Evolutionary conservation across 2,797 vertebrate species (phyloP).

Genomic region (Rousettus madagascariensis): DNA sequence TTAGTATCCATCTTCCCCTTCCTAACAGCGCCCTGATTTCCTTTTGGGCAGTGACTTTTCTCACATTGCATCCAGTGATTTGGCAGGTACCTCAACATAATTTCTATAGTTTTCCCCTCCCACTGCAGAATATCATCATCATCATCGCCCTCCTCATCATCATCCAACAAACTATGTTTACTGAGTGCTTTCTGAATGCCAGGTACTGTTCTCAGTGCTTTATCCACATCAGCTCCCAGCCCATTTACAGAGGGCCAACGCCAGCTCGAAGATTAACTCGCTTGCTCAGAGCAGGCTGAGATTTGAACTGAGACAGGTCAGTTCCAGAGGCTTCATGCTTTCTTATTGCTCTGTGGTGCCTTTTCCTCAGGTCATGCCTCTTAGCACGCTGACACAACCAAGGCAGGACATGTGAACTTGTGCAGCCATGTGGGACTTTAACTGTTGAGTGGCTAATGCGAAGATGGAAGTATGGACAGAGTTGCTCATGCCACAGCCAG

Average conservation of each 20-base stretch:
- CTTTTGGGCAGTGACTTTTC: neutral
- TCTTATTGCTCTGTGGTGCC: neutral
- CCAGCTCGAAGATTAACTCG: neutral
- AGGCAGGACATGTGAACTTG: no score
- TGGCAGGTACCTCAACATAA: neutral
- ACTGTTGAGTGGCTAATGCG: neutral
- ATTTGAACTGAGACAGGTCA: neutral
- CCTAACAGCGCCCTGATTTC: neutral
- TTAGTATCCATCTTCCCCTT: neutral
- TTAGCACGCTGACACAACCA: neutral
- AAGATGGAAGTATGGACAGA: neutral
- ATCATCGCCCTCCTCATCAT: no score
- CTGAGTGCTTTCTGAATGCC: neutral
- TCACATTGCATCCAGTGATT: neutral
- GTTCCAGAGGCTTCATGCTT: neutral
- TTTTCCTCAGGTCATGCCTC: neutral
- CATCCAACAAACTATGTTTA: neutral
- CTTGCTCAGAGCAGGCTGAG: rapidly evolving
- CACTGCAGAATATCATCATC: neutral
- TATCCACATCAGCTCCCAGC: neutral
- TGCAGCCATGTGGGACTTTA: neutral
- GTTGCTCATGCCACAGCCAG: no score
- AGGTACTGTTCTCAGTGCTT: neutral
- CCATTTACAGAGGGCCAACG: neutral
- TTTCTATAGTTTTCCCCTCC: neutral